These are phyloP conservation scores for Brachyhypopomus gauderio DNA, from an alignment of 2,113 vertebrate species.

Conservation along the genomic window DNA sequence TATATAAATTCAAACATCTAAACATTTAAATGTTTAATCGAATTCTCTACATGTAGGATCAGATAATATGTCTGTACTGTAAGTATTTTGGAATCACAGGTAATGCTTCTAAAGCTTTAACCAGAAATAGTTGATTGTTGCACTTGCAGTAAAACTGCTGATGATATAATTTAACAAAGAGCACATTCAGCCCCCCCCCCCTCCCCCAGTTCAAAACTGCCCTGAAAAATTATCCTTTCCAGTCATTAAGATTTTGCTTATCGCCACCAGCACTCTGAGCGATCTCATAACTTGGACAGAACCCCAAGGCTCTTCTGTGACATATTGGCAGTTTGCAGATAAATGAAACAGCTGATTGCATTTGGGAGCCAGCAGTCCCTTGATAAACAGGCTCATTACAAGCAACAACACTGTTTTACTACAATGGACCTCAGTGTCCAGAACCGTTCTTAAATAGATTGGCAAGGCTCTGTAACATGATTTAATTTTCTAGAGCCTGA, in stretches of 20 bases:
- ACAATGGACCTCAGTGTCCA: neutral
- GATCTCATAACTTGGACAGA: conserved; percentile 34
- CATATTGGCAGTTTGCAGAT: conserved; percentile 32
- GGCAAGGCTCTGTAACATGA: neutral
- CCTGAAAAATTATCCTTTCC: conserved; percentile 30
- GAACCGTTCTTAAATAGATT: too few relatives aligned
- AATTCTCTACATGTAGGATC: neutral
- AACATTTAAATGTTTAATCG: too few relatives aligned
- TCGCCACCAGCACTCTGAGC: conserved; percentile 23
- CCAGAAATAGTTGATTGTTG: neutral
- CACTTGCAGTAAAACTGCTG: conserved; percentile 12
- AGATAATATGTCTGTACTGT: neutral
- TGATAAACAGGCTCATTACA: conserved; percentile 32
- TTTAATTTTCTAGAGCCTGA: neutral
- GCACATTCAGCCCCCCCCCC: conserved; percentile 7
- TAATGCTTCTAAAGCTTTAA: neutral
- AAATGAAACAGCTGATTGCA: conserved; percentile 41
- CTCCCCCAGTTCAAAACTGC: conserved; percentile 12
- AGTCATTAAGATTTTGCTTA: conserved; percentile 33
- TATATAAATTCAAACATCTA: neutral
- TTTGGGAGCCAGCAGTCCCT: conserved; percentile 32
- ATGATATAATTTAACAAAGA: conserved; percentile 31
- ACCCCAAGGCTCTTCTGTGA: conserved; percentile 5
- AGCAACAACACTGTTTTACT: conserved; percentile 3
- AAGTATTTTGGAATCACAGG: neutral